A percentile compares a stretch with the other conserved stretches of the same genome.
Evolutionary conservation across 2,888 invertebrate genomes (phyloP).

Genomic region (Strigamia transsilvanica): DNA sequence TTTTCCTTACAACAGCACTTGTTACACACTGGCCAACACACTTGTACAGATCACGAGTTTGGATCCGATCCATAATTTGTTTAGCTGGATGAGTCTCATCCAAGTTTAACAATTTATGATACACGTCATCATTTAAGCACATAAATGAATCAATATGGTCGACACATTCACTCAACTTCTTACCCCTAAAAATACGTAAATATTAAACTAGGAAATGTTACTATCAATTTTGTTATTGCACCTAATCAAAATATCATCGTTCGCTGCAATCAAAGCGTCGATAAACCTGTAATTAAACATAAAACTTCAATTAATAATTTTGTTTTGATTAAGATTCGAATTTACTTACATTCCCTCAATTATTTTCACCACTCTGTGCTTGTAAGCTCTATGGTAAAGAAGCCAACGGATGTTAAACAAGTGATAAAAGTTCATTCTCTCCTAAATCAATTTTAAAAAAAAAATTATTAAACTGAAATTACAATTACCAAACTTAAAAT

Average conservation of each 20-base stretch:
- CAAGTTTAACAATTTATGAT: neutral
- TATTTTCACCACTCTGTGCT: constrained; percentile 65
- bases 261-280: neutral
- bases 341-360: constrained; percentile 66
- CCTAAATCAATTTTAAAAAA: constrained; percentile 59
- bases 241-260: neutral
- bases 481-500: constrained; percentile 21
- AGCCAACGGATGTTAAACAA: constrained; percentile 66
- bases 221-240: neutral
- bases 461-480: constrained; percentile 37
- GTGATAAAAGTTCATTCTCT: constrained; percentile 65
- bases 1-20: neutral
- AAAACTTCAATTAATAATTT: neutral
- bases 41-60: neutral
- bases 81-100: neutral
- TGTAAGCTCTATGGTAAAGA: constrained; percentile 68
- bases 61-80: neutral
- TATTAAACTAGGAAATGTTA: constrained; percentile 50
- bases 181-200: neutral
- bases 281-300: constrained; percentile 9
- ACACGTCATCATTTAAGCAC: neutral
- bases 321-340: neutral
- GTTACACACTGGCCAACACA: neutral
- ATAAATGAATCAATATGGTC: neutral
- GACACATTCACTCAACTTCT: neutral